phyloP scores from a whole-genome alignment of 2,797 vertebrate genomes.

The Semaprochilodus insignis region DNA sequence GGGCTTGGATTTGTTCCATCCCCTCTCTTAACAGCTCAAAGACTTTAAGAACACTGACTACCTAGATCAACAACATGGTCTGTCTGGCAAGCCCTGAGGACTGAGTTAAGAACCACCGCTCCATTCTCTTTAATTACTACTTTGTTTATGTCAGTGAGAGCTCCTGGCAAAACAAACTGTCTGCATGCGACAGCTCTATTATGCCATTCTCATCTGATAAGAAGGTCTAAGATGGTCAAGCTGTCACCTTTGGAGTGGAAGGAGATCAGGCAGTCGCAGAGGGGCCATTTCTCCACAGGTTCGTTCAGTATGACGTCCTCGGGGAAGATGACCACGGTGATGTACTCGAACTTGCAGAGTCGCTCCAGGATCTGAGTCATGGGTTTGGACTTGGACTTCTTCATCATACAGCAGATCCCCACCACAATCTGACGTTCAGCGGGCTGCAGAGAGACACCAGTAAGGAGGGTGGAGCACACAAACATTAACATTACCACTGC shows the following conservation, averaged over 20 bases:
- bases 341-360: slow-evolving; percentile 96
- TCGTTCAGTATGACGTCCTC: slow-evolving; percentile 97
- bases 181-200: too few relatives aligned
- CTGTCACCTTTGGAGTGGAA: slow-evolving; percentile 96
- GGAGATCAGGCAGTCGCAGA: slow-evolving; percentile 97
- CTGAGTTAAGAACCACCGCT: too few relatives aligned
- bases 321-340: slow-evolving; percentile 97
- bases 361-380: slow-evolving; percentile 99
- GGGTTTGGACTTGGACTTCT: slow-evolving; percentile 99
- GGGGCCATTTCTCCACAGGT: slow-evolving; percentile 95
- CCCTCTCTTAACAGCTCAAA: too few relatives aligned
- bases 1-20: too few relatives aligned
- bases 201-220: not conserved
- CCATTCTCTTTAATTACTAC: too few relatives aligned
- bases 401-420: slow-evolving; percentile 99
- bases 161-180: not conserved
- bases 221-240: not conserved
- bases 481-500: not conserved
- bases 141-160: not conserved
- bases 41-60: too few relatives aligned
- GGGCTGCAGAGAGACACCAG: slow-evolving; percentile 76
- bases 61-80: too few relatives aligned
- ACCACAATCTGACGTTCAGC: slow-evolving; percentile 94
- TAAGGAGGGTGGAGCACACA: slow-evolving; percentile 1
- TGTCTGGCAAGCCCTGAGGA: too few relatives aligned